Evolutionary conservation across 2,797 vertebrate genomes (phyloP), one percentile per base, ranked within the genome.

Genomic region (Scomberomorus guttatus): DNA sequence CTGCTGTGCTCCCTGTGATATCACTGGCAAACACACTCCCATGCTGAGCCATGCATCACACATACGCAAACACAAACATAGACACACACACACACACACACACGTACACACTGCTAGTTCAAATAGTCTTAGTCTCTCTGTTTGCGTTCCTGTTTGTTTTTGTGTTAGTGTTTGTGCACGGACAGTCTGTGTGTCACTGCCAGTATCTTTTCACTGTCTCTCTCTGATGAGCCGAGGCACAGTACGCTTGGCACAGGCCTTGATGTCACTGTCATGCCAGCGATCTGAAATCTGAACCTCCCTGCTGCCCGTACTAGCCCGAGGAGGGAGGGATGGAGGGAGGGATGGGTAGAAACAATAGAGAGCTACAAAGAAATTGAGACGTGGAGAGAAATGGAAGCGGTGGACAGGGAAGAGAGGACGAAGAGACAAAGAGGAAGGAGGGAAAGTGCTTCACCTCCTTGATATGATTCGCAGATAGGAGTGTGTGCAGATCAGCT

Each of bases 201-300:
- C 68, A 72, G 80, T 57, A 62, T 73, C 75, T 65, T 61, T 66
- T 84, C 42, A 24, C 14, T 37, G 44, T 66, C 57, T 72, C 6
- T 62, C 58, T 82, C 75, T 79, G 81, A 85, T 84, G 75, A 84
- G 80, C 59, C 4, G 44, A 80, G 76, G 76, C 75, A 37, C 86
- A 34, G 79, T 79, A 29, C 68, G 44, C 66, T 70, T 85, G 81
- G 55, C 79, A 54, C 83, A 79, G 83, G 18, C 63, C 59, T 77
- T 77, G 77, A 90, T 93, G 87, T 89, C 83, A 72, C 74, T 74
- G 81, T 89, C 72, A 71, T 81, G 77, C 59, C 88, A 83, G 77
- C 59, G 18, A 74, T 79, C 81, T 90, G 91, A 90, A 93, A 94
- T 76, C 83, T 82, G 75, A 93, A 70, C 83, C 86, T 86, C 86